Conservation (phyloP, 2,113 vertebrate species). For the Albula goreensis region DNA sequence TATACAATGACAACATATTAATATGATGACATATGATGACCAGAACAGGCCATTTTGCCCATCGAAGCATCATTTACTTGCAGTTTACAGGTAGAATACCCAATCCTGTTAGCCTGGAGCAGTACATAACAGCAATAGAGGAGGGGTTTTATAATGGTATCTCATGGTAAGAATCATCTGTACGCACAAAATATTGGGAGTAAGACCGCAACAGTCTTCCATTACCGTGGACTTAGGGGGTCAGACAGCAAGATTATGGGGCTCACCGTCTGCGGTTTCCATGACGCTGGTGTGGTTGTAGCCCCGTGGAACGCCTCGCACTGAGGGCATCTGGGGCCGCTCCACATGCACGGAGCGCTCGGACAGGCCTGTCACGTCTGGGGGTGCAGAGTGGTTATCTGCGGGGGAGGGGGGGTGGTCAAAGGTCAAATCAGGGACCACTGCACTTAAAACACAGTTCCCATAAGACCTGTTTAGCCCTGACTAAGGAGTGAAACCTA, state of each 20-base stretch:
- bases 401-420: constrained; percentile 62
- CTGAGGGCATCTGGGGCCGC: constrained; percentile 77
- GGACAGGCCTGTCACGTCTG: constrained; percentile 88
- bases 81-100: too few species aligned
- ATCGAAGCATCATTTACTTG: too few species aligned
- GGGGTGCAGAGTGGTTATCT: constrained; percentile 88
- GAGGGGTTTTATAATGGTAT: neutral
- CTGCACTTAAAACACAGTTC: neutral
- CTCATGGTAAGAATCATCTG: too few species aligned
- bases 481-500: neutral
- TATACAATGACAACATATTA: too few species aligned
- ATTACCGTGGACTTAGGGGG: constrained; percentile 27
- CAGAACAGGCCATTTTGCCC: too few species aligned
- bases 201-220: neutral
- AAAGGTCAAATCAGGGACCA: constrained; percentile 34
- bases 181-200: neutral
- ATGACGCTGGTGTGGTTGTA: constrained; percentile 75
- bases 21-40: too few species aligned
- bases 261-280: constrained; percentile 93
- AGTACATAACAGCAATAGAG: neutral
- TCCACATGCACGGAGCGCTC: constrained; percentile 72
- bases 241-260: neutral
- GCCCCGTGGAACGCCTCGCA: constrained; percentile 77
- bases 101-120: too few species aligned
- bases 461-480: neutral